Conservation (phyloP, 2,888 invertebrate species). For the Cactoblastis cactorum region DNA sequence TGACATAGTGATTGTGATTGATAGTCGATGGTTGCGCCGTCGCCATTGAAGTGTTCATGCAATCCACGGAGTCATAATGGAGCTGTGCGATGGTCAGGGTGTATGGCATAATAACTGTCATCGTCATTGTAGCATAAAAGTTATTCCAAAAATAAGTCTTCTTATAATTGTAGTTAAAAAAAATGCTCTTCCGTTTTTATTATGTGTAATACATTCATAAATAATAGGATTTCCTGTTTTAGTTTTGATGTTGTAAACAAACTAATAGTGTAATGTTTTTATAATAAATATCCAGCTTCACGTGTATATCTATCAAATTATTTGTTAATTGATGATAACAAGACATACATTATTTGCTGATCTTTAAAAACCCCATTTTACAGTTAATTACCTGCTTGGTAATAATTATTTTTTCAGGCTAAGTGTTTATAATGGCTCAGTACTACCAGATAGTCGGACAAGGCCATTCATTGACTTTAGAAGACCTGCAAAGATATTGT, state of each 20-base stretch:
- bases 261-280: slow-evolving; percentile 16
- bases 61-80: slow-evolving; percentile 61
- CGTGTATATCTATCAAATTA: background rate
- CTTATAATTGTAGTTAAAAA: background rate
- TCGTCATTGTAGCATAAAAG: slow-evolving; percentile 43
- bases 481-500: slow-evolving; percentile 82
- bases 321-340: background rate
- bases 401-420: slow-evolving; percentile 41
- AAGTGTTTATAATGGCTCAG: slow-evolving; percentile 82
- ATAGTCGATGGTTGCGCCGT: slow-evolving; percentile 48
- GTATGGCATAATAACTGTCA: slow-evolving; percentile 60
- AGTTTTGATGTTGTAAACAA: slow-evolving; percentile 35
- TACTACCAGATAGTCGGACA: slow-evolving; percentile 83
- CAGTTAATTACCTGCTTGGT: background rate
- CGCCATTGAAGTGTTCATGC: slow-evolving; percentile 65
- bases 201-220: background rate
- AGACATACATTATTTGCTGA: background rate
- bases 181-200: background rate
- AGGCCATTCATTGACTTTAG: slow-evolving; percentile 73
- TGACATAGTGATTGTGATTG: slow-evolving; percentile 37
- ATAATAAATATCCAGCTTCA: background rate
- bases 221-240: slow-evolving; percentile 11
- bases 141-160: slow-evolving; percentile 18
- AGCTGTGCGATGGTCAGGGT: slow-evolving; percentile 47
- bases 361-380: background rate